Conservation (phyloP, 2,113 vertebrate species). For the Scophthalmus maximus region DNA sequence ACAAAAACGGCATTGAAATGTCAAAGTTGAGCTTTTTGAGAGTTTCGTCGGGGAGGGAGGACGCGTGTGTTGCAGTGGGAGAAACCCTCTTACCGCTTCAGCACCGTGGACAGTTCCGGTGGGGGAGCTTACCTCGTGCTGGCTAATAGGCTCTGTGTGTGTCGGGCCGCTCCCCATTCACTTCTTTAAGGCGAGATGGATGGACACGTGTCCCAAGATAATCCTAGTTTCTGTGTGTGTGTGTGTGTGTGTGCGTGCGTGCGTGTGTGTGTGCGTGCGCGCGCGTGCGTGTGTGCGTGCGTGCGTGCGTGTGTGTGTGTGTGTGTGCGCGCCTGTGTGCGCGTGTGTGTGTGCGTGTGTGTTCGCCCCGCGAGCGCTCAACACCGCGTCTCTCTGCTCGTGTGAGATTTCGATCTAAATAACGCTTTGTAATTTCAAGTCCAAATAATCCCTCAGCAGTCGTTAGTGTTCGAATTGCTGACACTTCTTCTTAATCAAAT, state of each 20-base stretch:
- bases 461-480: not conserved
- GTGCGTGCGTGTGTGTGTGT: conserved; percentile 11
- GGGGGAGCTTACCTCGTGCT: conserved; percentile 66
- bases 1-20: conserved; percentile 80
- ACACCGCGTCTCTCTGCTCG: not conserved
- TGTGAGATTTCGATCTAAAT: not conserved
- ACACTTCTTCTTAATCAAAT: too few relatives aligned
- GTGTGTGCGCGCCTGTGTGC: conserved; percentile 15
- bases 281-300: not conserved
- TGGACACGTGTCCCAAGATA: conserved; percentile 72
- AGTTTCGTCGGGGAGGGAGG: conserved; percentile 57
- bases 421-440: not conserved
- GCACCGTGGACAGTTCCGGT: conserved; percentile 84
- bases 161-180: conserved; percentile 67
- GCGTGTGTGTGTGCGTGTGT: too few relatives aligned
- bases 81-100: conserved; percentile 80
- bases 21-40: conserved; percentile 74
- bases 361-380: not conserved
- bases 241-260: conserved; percentile 22
- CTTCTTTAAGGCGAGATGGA: conserved; percentile 58
- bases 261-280: conserved; percentile 16
- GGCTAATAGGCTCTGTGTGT: conserved; percentile 50
- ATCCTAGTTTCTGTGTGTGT: conserved; percentile 34
- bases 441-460: not conserved
- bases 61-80: conserved; percentile 63